Base-by-base conservation (phyloP, 37 sponge, comb jelly and placozoan genomes). In the Chondrilla cf. caribensis region DNA sequence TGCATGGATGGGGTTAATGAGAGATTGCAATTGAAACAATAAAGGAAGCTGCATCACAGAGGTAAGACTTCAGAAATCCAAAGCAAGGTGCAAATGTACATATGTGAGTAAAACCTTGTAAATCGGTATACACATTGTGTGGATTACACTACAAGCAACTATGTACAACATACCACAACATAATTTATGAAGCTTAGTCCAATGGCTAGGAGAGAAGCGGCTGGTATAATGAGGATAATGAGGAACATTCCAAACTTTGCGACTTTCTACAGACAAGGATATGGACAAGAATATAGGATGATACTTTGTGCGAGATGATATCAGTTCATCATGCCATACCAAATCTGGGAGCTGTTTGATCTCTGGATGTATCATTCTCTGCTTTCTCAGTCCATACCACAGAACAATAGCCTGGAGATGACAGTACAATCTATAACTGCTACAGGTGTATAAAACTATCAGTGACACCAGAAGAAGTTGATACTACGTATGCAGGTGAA, bases 341-440 rank as follows among this genome's bases (percentile, higher is more conserved):
- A 67, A 1, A 29, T 84, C 19, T 19, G 44, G 9, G 42, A 82
- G 68, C 5, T 64, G 35, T 0, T 55, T 73, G 0, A 90, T 40
- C n/a, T 90, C 81, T 54, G 84, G 84, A 62, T 86, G 91, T 25
- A 90, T 43, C 5, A 83, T 55, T 4, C 76, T 38, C 43, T 84
- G 81, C 51, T 55, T 70, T 47, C 84, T 47, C 55, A 90, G 83
- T 0, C 54, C 84, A 83, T 86, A 84, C 32, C 71, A 59, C 28
- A 86, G 36, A 18, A 90, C 70, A 0, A 86, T 31, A 4, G 81
- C 44, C 85, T 87, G 47, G 15, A 47, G n/a, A n/a, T n/a, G n/a
- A n/a, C n/a, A n/a, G n/a, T n/a, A n/a, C n/a, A n/a, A n/a, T n/a
- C n/a, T n/a, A n/a, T n/a, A n/a, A n/a, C n/a, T n/a, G n/a, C n/a